These are phyloP conservation scores for Brachyrhaphis roseni DNA, from an alignment of 2,797 vertebrate species.

Conservation along the genomic window DNA sequence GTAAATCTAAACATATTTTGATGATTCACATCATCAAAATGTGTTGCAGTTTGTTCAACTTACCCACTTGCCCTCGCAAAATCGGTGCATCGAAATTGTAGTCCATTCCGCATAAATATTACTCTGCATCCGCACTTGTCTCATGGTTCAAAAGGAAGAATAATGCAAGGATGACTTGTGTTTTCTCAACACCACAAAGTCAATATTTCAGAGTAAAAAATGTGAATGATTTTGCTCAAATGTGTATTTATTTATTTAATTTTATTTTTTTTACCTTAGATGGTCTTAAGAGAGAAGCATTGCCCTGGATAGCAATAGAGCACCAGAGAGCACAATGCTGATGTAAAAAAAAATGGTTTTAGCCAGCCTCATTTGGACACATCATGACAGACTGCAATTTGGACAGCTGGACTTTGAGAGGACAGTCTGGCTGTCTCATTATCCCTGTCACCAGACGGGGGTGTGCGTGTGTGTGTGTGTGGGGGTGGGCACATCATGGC, in stretches of 20 bases:
- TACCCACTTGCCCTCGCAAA: background rate
- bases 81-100: background rate
- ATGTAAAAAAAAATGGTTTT: slow-evolving; percentile 39
- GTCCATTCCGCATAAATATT: background rate
- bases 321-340: slow-evolving; percentile 24
- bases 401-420: slow-evolving; percentile 59
- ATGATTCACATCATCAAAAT: background rate
- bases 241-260: background rate
- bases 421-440: slow-evolving; percentile 67
- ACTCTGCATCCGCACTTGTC: background rate
- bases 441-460: slow-evolving; percentile 43
- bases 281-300: background rate
- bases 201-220: background rate
- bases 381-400: slow-evolving; percentile 46
- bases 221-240: background rate
- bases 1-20: background rate
- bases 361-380: slow-evolving; percentile 53
- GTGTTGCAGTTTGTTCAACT: background rate
- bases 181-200: background rate
- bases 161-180: background rate
- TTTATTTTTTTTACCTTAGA: background rate
- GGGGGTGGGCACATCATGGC: slow-evolving; percentile 44
- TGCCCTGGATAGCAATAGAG: background rate
- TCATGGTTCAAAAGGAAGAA: background rate
- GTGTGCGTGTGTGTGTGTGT: slow-evolving; percentile 1